Conservation (phyloP, 53 echinoderm and acorn worm genomes). For the Henricia sp. region DNA sequence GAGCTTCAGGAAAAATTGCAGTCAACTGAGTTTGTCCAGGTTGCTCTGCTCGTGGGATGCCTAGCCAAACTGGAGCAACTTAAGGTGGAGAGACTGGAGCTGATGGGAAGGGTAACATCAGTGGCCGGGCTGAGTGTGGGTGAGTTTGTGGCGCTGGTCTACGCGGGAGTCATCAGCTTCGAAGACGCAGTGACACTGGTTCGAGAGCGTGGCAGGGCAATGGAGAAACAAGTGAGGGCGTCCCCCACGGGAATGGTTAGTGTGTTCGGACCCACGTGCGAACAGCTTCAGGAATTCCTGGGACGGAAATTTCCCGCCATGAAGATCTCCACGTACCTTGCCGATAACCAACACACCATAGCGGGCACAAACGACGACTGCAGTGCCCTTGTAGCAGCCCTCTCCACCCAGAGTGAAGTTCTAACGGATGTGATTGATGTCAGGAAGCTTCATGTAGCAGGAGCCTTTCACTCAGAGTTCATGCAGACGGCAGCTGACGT, state of each 20-base stretch:
- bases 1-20: constrained; percentile 15
- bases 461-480: constrained; percentile 30
- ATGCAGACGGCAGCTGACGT: constrained; percentile 9
- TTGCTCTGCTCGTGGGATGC: constrained; percentile 28
- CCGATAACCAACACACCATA: constrained; percentile 47
- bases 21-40: constrained; percentile 44
- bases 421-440: constrained; percentile 26
- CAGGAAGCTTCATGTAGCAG: constrained; percentile 39
- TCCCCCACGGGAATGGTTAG: constrained; percentile 50
- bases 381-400: background rate
- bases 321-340: constrained; percentile 35
- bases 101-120: constrained; percentile 24
- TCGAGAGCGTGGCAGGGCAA: constrained; percentile 38
- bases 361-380: constrained; percentile 15
- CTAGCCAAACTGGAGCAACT: constrained; percentile 41
- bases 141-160: constrained; percentile 44
- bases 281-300: constrained; percentile 9
- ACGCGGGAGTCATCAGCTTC: constrained; percentile 17
- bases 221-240: constrained; percentile 22
- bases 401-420: background rate
- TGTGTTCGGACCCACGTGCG: constrained; percentile 11
- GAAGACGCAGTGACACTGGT: constrained; percentile 30
- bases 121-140: constrained; percentile 50
- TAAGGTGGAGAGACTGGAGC: constrained; percentile 13
- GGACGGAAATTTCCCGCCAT: constrained; percentile 7